A percentile compares a stretch with the other conserved stretches of the same genome.
Conservation (phyloP, 2,113 vertebrate genomes). For the Oreotrochilus melanogaster region DNA sequence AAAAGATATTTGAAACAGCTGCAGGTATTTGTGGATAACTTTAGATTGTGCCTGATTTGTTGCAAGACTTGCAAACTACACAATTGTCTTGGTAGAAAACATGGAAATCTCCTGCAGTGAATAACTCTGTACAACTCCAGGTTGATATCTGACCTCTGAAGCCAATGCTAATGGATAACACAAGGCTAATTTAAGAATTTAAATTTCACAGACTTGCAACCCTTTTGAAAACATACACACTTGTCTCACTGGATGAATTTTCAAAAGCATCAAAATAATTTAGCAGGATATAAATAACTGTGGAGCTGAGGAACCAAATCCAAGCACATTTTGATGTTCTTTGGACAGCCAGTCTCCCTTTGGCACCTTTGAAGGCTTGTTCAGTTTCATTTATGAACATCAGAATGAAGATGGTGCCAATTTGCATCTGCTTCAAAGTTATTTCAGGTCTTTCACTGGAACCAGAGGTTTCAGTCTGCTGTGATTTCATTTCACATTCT, state of each 20-base stretch:
- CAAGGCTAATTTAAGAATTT: not conserved
- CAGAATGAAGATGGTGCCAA: conserved; percentile 16
- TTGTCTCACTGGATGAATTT: not conserved
- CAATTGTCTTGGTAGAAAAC: not conserved
- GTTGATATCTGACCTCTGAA: not conserved
- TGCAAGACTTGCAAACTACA: not conserved
- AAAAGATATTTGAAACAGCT: not conserved
- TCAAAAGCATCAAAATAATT: not conserved
- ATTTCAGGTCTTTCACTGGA: conserved; percentile 58
- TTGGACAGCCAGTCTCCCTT: not conserved
- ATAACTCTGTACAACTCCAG: not conserved
- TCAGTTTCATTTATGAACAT: conserved; percentile 22
- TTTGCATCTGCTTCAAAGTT: conserved; percentile 43
- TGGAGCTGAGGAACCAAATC: conserved; percentile 2
- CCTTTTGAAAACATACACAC: not conserved
- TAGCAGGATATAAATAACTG: not conserved
- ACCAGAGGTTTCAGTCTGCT: conserved; percentile 56
- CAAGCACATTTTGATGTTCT: not conserved
- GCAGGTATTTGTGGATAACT: not conserved
- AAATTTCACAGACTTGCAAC: not conserved
- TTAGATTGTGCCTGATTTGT: not conserved
- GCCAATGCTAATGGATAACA: not conserved
- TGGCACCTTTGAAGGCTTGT: not conserved
- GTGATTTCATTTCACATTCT: conserved; percentile 67
- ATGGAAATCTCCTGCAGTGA: not conserved